Base-by-base conservation (phyloP, 2,113 vertebrate genomes). In the Malurus melanocephalus region DNA sequence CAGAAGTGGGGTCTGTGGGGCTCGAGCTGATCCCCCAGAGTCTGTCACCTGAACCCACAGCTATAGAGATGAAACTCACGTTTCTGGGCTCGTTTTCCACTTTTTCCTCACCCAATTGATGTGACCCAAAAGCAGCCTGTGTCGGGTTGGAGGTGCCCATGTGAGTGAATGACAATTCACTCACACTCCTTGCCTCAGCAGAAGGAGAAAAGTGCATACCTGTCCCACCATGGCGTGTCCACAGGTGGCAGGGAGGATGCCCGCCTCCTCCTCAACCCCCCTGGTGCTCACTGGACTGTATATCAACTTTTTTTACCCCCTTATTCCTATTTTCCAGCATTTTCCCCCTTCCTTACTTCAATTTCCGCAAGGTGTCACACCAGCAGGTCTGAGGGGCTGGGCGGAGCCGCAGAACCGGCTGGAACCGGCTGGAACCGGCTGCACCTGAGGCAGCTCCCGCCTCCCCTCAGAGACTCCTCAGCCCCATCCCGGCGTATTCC, bases 71-170 rank as follows among this genome's bases (percentile, higher is more conserved):
- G 1, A 85, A 81, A 33, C 13, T 2, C 33, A 30, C 1, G 0
- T 40, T 82, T 62, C 69, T 23, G 18, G 52, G 26, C 61, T 72
- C 18, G 0, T 26, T 86, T 71, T 48, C 65, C 48, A 71, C 26
- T 10, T 79, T 27, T 87, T 85, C 13, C 16, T 86, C 2, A 0
- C 3, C 10, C 13, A 40, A 62, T 55, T 1, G 0, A 49, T 0
- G 9, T 6, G 13, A 24, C 10, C 28, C 13, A 59, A 35, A 15
- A 6, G 7, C 49, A 48, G n/a, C 6, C 7, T 20, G 9, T 17
- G 33, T 30, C 0, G 0, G 14, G 10, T 26, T 6, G 1, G 28
- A 6, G 0, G 1, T 20, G 51, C 4, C 49, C 26, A 13, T 33
- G 33, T 33, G 33, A 33, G 33, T 33, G 33, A 33, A 33, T 33